Evolutionary conservation across 2,888 invertebrate species (phyloP), one percentile per base, ranked within the genome.

Genomic region (Idaea dimidiata): DNA sequence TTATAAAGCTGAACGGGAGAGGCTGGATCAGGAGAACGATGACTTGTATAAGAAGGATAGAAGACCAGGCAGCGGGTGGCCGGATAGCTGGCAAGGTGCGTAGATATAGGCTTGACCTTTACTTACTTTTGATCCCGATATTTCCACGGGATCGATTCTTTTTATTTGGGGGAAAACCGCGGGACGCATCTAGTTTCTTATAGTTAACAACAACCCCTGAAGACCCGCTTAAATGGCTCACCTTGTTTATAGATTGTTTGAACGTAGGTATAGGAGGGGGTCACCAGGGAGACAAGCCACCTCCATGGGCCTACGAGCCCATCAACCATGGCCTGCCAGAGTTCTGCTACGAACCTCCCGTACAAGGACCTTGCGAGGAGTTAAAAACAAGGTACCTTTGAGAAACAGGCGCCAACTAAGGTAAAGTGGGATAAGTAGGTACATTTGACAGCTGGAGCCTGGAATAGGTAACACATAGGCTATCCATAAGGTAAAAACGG

Each of bases 221-320:
- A 32, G 7, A 5, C 5, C 32, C 32, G 32, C 32, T 32, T 32
- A 32, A 32, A 32, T 6, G 7, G 32, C 5, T 32, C 5, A 32
- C 5, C 7, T 6, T 32, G 10, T 32, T 32, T 32, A 4, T 32
- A 32, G n/a, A n/a, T n/a, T n/a, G n/a, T 43, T 43, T 43, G 31
- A 3, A 56, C 55, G 6, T 62, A 65, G 67, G 60, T 16, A 6
- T 67, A 7, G 61, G 60, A 1, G 17, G n/a, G 4, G 67, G 67
- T 6, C 53, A 16, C 5, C n/a, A 10, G 6, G 67, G 64, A 0
- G 62, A 59, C 4, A 54, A 43, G 0, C 60, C 66, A 3, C 69
- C 69, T 0, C 69, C 69, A 0, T 69, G 69, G 69, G 59, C 67
- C 16, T 69, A 60, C 32, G 33, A 10, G 6, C 66, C 67, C 6